A percentile compares a stretch with the other conserved stretches of the same genome.
Conservation (phyloP, 2,888 invertebrate genomes). For the Phortica magna region DNA sequence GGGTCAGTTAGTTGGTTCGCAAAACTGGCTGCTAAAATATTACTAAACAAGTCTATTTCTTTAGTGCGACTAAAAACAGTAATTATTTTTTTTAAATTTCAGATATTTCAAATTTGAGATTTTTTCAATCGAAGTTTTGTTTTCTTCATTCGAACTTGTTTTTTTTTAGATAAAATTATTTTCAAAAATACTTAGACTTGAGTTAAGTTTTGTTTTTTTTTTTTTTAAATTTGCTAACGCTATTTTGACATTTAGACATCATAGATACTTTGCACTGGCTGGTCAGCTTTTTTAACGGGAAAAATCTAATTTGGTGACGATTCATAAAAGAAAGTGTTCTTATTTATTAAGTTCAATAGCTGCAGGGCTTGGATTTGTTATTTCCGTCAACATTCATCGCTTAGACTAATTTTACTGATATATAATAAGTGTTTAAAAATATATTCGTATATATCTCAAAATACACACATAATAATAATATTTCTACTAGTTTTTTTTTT, state of each 20-base stretch:
- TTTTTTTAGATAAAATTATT: not conserved
- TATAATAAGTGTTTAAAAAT: conserved; percentile 25
- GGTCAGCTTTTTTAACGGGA: not conserved
- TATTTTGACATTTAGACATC: not conserved
- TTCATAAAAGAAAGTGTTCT: conserved; percentile 7
- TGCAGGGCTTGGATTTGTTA: conserved; percentile 59
- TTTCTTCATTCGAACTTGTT: no score
- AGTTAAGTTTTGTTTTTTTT: not conserved
- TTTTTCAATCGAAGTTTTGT: no score
- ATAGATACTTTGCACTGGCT: conserved; percentile 29
- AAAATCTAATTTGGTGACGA: conserved; percentile 6
- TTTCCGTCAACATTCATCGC: conserved; percentile 8
- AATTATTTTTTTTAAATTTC: not conserved
- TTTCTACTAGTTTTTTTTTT: conserved; percentile 39
- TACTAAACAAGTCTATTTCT: not conserved
- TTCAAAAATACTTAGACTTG: not conserved
- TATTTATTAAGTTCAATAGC: conserved; percentile 57
- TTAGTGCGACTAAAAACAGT: not conserved
- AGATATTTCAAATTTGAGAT: no score
- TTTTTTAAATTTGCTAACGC: not conserved
- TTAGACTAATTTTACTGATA: conserved; percentile 26
- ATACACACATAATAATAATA: conserved; percentile 41
- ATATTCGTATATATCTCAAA: conserved; percentile 25
- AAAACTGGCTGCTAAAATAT: conserved; percentile 30
- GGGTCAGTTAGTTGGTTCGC: conserved; percentile 18